These are phyloP conservation scores for Agrochola macilenta DNA, from an alignment of 2,888 invertebrate genomes.

Conservation along the genomic window DNA sequence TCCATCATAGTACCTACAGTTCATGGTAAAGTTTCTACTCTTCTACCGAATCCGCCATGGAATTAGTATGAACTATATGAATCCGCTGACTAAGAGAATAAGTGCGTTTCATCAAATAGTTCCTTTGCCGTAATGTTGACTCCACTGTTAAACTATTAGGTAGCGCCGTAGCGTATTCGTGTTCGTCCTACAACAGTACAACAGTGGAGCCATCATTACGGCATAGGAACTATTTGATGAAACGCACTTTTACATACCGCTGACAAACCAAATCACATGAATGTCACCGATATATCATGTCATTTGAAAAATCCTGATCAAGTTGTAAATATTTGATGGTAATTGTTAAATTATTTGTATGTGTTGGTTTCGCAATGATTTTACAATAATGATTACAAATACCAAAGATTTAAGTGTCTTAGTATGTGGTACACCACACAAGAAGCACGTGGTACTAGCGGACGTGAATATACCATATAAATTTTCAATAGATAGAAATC, in stretches of 20 bases:
- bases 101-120: too few relatives aligned
- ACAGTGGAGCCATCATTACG: too few relatives aligned
- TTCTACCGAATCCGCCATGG: background rate
- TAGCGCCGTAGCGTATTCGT: too few relatives aligned
- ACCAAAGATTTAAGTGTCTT: constrained; percentile 52
- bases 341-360: constrained; percentile 44
- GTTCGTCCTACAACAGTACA: too few relatives aligned
- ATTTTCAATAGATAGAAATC: constrained; percentile 74
- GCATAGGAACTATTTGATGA: too few relatives aligned
- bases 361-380: constrained; percentile 34
- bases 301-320: constrained; percentile 13
- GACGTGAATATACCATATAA: constrained; percentile 82
- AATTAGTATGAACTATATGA: background rate
- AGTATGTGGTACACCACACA: constrained; percentile 67
- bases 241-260: background rate
- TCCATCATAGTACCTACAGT: background rate
- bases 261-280: background rate
- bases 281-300: constrained; percentile 31
- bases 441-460: constrained; percentile 74
- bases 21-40: background rate
- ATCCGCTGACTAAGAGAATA: too few relatives aligned
- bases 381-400: constrained; percentile 53
- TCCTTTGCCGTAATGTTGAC: too few relatives aligned
- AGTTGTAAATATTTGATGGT: background rate
- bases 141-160: too few relatives aligned